Conservation (phyloP, 2,888 invertebrate genomes). For the Abrostola tripartita region DNA sequence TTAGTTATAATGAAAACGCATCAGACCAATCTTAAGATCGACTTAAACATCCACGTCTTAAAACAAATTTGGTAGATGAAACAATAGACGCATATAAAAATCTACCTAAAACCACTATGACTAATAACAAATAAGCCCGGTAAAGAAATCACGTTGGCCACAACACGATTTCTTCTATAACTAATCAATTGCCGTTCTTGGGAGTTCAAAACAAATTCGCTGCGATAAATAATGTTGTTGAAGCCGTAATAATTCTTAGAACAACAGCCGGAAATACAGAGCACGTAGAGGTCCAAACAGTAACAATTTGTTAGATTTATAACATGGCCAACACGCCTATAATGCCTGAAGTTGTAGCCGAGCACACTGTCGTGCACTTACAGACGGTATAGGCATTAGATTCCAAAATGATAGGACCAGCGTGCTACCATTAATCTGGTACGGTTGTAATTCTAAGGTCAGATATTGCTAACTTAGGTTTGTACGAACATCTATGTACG, state of each 20-base stretch:
- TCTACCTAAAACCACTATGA: not conserved
- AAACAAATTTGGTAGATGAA: not conserved
- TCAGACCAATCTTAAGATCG: too few relatives aligned
- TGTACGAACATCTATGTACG: too few relatives aligned
- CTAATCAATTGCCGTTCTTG: conserved; percentile 25
- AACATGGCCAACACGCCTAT: conserved; percentile 25
- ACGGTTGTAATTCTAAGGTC: not conserved
- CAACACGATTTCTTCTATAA: conserved; percentile 9
- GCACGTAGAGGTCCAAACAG: conserved; percentile 13
- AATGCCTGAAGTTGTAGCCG: conserved; percentile 16
- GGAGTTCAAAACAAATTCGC: conserved; percentile 7
- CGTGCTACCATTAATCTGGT: not conserved
- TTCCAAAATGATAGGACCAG: conserved; percentile 6
- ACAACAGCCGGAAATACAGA: conserved; percentile 24
- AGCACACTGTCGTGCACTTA: not conserved
- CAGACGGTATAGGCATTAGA: not conserved
- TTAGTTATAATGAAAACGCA: too few relatives aligned
- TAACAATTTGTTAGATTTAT: conserved; percentile 38
- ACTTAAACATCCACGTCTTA: not conserved
- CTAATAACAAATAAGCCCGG: not conserved
- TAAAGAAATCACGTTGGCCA: not conserved
- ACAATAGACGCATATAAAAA: not conserved
- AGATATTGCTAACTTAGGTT: not conserved
- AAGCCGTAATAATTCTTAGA: conserved; percentile 11
- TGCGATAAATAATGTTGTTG: conserved; percentile 24